A percentile compares a stretch with the other conserved stretches of the same genome.
These are phyloP conservation scores for Bostrychus sinensis DNA, from an alignment of 2,113 vertebrate species.

Conservation along the genomic window DNA sequence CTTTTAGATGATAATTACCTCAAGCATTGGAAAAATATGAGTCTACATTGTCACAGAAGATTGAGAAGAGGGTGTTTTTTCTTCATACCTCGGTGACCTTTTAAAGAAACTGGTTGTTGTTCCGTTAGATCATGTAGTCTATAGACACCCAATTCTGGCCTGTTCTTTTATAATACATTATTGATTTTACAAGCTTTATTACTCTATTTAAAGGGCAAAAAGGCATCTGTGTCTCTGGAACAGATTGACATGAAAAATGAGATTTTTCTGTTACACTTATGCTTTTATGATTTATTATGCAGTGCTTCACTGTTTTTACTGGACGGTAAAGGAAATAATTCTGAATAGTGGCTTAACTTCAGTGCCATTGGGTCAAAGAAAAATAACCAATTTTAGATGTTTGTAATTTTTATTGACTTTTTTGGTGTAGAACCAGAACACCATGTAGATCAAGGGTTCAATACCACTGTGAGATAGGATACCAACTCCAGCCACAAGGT, in stretches of 20 bases:
- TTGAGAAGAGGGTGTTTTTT: conserved; percentile 34
- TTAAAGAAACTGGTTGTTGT: conserved; percentile 73
- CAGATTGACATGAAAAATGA: conserved; percentile 10
- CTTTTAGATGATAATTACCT: conserved; percentile 70
- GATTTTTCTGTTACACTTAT: not conserved
- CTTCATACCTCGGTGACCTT: conserved; percentile 82
- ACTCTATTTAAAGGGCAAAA: conserved; percentile 63
- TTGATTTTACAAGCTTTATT: conserved; percentile 74
- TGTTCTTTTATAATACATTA: conserved; percentile 75
- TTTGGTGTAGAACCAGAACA: too few relatives aligned
- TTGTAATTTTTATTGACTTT: too few relatives aligned
- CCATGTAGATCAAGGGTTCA: too few relatives aligned
- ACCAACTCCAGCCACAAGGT: too few relatives aligned
- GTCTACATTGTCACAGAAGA: conserved; percentile 49
- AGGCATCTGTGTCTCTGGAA: conserved; percentile 23
- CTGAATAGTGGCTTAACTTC: too few relatives aligned
- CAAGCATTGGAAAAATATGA: conserved; percentile 56
- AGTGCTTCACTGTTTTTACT: not conserved
- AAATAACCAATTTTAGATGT: too few relatives aligned
- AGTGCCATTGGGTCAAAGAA: too few relatives aligned
- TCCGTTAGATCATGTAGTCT: conserved; percentile 63
- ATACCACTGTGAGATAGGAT: too few relatives aligned
- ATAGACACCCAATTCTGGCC: conserved; percentile 55
- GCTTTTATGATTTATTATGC: conserved; percentile 6
- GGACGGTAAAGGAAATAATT: too few relatives aligned